Conservation (phyloP, 2,888 invertebrate species). For the Thelaira solivaga region DNA sequence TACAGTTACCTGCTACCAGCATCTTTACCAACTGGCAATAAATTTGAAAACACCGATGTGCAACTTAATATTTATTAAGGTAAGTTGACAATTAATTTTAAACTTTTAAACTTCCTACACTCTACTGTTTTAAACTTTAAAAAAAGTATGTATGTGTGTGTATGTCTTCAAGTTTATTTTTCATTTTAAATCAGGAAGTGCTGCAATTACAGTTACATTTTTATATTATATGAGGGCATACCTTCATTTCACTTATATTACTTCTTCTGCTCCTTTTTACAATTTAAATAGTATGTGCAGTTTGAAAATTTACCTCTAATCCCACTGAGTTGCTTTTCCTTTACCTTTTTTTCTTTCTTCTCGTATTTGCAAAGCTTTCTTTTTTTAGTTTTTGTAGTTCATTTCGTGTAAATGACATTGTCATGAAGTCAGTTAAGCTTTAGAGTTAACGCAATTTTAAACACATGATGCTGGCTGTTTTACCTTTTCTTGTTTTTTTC, state of each 20-base stretch:
- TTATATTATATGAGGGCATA: no score
- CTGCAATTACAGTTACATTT: not conserved
- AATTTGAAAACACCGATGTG: not conserved
- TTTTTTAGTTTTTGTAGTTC: not conserved
- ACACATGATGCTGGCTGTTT: conserved; percentile 31
- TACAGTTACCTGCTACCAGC: no score
- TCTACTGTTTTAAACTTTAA: not conserved
- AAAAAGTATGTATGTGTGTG: not conserved
- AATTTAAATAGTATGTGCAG: not conserved
- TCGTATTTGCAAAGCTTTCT: not conserved
- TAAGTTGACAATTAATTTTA: conserved; percentile 21
- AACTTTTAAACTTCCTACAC: conserved; percentile 5
- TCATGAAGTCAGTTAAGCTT: conserved; percentile 54
- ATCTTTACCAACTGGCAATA: not conserved
- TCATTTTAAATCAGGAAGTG: not conserved
- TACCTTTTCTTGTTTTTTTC: not conserved
- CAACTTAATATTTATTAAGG: conserved; percentile 12
- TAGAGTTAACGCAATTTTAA: conserved; percentile 37
- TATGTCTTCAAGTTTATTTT: no score
- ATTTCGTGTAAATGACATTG: conserved; percentile 45
- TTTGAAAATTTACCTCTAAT: conserved; percentile 30
- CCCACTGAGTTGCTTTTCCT: not conserved
- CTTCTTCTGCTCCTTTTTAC: not conserved
- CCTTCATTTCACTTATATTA: not conserved
- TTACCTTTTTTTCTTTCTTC: not conserved